Evolutionary conservation across 2,113 vertebrate species (phyloP).

Genomic region (Macquaria ambigua): DNA sequence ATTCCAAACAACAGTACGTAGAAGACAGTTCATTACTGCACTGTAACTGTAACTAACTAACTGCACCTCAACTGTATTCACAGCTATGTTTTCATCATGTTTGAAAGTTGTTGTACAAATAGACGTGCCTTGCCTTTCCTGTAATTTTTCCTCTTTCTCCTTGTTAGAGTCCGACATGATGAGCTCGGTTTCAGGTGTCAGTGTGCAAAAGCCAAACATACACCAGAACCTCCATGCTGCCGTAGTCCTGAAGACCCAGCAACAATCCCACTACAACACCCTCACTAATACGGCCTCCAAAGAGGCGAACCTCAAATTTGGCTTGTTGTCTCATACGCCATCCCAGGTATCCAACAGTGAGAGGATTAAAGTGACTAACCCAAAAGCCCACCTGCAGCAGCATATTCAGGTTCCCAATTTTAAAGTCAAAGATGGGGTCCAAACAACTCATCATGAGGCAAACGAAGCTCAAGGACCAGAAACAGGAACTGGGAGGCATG

Average conservation of each 20-base stretch:
- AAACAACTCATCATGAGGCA: neutral
- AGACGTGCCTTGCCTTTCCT: neutral
- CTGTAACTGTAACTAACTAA: neutral
- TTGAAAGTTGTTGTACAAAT: neutral
- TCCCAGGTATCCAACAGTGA: conserved; percentile 18
- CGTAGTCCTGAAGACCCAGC: conserved; percentile 36
- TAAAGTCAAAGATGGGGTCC: neutral
- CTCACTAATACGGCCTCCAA: conserved; percentile 32
- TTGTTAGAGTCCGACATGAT: conserved; percentile 74
- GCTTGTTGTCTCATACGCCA: neutral
- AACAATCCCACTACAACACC: conserved; percentile 42
- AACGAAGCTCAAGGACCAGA: neutral
- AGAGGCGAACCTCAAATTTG: conserved; percentile 33
- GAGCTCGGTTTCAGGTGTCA: conserved; percentile 48
- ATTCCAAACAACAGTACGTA: neutral
- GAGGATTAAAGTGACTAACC: neutral
- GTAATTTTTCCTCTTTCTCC: neutral
- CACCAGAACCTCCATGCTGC: conserved; percentile 38
- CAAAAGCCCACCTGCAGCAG: conserved; percentile 11
- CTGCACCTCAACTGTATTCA: too few species aligned
- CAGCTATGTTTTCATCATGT: neutral
- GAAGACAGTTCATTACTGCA: neutral
- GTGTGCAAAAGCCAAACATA: conserved; percentile 3
- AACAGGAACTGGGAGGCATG: neutral
- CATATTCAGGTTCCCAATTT: neutral